A percentile compares a stretch with the other conserved stretches of the same genome.
These are phyloP conservation scores for Pachypsylla venusta DNA, from an alignment of 1,140 invertebrate genomes.

Conservation along the genomic window DNA sequence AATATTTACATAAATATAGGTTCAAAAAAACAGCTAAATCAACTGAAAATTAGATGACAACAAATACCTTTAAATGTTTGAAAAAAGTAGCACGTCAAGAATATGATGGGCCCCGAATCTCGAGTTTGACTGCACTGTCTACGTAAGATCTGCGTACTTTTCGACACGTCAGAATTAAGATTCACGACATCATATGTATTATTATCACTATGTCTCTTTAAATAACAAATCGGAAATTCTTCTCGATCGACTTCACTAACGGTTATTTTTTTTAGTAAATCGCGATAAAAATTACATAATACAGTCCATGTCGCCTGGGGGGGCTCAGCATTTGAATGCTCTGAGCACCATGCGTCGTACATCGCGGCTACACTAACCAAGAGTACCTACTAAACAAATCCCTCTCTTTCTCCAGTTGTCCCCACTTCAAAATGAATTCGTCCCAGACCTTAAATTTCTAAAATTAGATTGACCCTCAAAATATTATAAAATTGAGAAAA, in stretches of 20 bases:
- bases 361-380: background rate
- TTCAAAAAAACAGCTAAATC: too few relatives aligned
- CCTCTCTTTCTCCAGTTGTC: constrained; percentile 7
- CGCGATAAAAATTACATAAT: constrained; percentile 36
- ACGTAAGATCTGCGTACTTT: constrained; percentile 20
- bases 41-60: background rate
- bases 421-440: background rate
- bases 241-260: constrained; percentile 47
- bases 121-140: constrained; percentile 29
- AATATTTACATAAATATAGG: too few relatives aligned
- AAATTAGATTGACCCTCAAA: constrained; percentile 5
- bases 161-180: constrained; percentile 20
- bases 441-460: constrained; percentile 7
- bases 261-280: constrained; percentile 44
- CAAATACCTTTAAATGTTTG: constrained; percentile 46
- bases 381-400: constrained; percentile 6
- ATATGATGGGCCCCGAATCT: constrained; percentile 38
- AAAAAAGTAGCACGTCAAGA: constrained; percentile 43
- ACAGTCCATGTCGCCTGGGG: constrained; percentile 32
- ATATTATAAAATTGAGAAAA: background rate
- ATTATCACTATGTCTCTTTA: constrained; percentile 15
- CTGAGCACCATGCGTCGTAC: constrained; percentile 5
- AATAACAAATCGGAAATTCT: constrained; percentile 40
- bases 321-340: background rate
- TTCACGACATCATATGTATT: constrained; percentile 2